phyloP scores from a whole-genome alignment of 2,113 vertebrate genomes.

The Mus pahari region DNA sequence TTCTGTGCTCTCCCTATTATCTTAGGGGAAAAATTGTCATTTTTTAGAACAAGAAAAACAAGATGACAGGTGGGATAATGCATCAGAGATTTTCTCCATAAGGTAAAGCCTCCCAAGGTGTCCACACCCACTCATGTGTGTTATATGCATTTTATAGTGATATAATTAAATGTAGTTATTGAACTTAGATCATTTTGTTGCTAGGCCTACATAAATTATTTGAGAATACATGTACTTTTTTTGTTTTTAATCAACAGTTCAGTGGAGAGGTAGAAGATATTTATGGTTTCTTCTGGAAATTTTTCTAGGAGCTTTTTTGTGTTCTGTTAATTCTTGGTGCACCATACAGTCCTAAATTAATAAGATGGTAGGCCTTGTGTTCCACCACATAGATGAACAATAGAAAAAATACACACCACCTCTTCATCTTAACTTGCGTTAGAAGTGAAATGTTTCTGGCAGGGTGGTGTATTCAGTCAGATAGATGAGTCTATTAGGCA shows the following conservation, averaged over 20 bases:
- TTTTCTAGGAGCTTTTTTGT: constrained; percentile 12
- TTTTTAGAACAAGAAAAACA: constrained; percentile 49
- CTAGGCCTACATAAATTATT: neutral
- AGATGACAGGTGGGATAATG: constrained; percentile 28
- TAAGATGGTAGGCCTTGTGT: neutral
- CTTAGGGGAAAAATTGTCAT: neutral
- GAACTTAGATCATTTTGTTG: neutral
- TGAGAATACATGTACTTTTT: neutral
- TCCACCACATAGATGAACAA: neutral
- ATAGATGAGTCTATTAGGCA: neutral
- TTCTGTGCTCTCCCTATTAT: neutral
- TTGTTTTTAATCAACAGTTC: neutral
- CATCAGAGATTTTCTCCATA: constrained; percentile 35
- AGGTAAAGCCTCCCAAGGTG: constrained; percentile 43
- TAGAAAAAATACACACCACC: constrained; percentile 5
- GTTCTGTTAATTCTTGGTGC: neutral
- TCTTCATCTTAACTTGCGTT: constrained; percentile 7
- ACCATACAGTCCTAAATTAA: neutral
- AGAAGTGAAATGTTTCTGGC: neutral
- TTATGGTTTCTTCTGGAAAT: neutral
- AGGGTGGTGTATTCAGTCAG: neutral
- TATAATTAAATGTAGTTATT: constrained; percentile 1
- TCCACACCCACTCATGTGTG: neutral
- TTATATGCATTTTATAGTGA: neutral
- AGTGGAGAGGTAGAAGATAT: neutral